Percentiles rank a stretch among this genome's conserved stretches.
Evolutionary conservation across 2,113 vertebrate species (phyloP).

Genomic region (Danio rerio): GRCz12tu NC_133189.1:5513001-5513500

Average conservation of each 20-base stretch:
- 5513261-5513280: conserved; percentile 63
- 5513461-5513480: conserved; percentile 73
- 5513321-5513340: conserved; percentile 17
- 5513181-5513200: background rate
- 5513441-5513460: conserved; percentile 75
- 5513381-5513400: conserved; percentile 74
- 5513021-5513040: background rate
- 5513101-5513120: conserved; percentile 54
- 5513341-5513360: conserved; percentile 33
- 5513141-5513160: conserved; percentile 66
- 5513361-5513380: conserved; percentile 70
- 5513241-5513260: conserved; percentile 74
- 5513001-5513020: background rate
- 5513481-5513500: conserved; percentile 70
- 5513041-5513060: conserved; percentile 69
- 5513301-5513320: conserved; percentile 6
- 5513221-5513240: conserved; percentile 67
- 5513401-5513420: conserved; percentile 75
- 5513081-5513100: conserved; percentile 54
- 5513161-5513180: conserved; percentile 52
- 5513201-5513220: conserved; percentile 52
- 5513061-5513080: conserved; percentile 60
- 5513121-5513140: conserved; percentile 66
- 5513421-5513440: conserved; percentile 80
- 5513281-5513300: conserved; percentile 51